Conservation (phyloP, 2,113 vertebrate species). For the Calonectris borealis region DNA sequence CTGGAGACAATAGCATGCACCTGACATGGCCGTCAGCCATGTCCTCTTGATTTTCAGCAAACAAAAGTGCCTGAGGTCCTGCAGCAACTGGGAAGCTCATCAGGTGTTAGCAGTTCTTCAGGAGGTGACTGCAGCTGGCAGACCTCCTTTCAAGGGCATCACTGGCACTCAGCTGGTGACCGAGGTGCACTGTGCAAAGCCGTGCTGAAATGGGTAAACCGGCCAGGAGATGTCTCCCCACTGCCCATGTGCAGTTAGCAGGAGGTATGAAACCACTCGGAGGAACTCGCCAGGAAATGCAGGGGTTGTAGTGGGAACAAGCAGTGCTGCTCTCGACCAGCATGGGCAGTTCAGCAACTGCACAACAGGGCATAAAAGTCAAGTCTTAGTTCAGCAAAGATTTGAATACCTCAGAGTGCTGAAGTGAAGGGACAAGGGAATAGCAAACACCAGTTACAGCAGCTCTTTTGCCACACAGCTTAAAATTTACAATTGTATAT, state of each 20-base stretch:
- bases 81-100: neutral
- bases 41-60: neutral
- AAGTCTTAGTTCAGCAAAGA: neutral
- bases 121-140: neutral
- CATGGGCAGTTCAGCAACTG: neutral
- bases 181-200: neutral
- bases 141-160: neutral
- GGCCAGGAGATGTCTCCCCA: neutral
- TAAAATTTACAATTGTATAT: neutral
- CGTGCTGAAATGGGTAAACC: neutral
- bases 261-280: neutral
- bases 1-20: neutral
- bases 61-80: neutral
- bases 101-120: neutral
- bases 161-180: neutral
- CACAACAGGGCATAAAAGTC: neutral
- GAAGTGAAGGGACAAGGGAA: neutral
- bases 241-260: neutral
- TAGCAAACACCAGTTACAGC: neutral
- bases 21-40: neutral
- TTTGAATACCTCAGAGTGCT: neutral
- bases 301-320: neutral
- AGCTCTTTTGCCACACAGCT: neutral
- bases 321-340: neutral
- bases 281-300: neutral